Conservation (phyloP, 2,113 vertebrate species). For the Ailuropoda melanoleuca region DNA sequence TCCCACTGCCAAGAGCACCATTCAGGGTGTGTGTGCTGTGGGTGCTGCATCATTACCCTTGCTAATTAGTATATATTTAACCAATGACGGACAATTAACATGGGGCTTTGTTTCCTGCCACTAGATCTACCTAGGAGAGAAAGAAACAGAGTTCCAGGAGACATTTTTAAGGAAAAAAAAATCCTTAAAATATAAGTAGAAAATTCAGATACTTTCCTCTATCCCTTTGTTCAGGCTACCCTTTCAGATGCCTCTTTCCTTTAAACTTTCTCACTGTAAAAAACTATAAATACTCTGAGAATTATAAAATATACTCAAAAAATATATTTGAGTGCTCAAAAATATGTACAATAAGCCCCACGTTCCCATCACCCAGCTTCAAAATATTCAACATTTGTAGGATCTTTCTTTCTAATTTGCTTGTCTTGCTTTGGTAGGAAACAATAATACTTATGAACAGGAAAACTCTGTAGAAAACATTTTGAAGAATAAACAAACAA, state of each 20-base stretch:
- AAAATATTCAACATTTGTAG: constrained; percentile 2
- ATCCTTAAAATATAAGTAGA: background rate
- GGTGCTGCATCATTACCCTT: background rate
- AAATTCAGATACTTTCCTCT: background rate
- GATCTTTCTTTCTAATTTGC: background rate
- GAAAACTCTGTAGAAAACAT: constrained; percentile 6
- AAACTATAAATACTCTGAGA: background rate
- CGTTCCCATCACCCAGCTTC: background rate
- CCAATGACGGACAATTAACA: background rate
- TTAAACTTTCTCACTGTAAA: background rate
- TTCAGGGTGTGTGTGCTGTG: background rate
- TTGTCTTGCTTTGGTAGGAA: background rate
- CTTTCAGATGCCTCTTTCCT: background rate
- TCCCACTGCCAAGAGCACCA: background rate
- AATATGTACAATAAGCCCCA: background rate
- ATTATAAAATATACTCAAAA: too few species aligned
- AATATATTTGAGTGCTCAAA: background rate
- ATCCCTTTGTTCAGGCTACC: background rate
- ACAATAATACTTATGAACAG: background rate
- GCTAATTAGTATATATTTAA: background rate
- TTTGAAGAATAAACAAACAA: background rate
- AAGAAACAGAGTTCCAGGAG: background rate
- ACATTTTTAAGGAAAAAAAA: background rate
- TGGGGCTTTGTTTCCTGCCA: background rate
- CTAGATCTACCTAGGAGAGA: background rate